These are phyloP conservation scores for Neoseiulus cucumeris DNA, from an alignment of 1,140 invertebrate species.

Conservation along the genomic window DNA sequence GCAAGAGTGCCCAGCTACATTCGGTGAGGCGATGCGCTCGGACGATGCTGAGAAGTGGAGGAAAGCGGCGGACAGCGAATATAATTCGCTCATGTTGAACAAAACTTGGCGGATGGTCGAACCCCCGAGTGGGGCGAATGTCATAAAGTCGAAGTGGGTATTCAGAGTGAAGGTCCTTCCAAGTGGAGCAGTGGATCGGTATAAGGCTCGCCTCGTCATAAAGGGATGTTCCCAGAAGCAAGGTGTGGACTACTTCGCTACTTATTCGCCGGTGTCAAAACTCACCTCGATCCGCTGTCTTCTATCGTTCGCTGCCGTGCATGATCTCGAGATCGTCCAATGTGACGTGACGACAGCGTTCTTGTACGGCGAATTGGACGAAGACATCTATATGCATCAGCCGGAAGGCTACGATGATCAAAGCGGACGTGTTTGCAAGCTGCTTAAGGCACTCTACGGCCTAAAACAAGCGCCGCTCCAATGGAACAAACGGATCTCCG, in stretches of 20 bases:
- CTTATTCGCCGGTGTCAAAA: constrained; percentile 13
- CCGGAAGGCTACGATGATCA: constrained; percentile 7
- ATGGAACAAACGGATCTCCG: constrained; percentile 19
- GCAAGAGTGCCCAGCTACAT: no score
- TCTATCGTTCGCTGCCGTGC: neutral
- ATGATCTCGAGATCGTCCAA: constrained; percentile 22
- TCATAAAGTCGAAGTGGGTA: no score
- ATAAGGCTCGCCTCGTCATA: constrained; percentile 25
- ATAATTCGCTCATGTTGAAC: constrained; percentile 21
- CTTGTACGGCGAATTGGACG: constrained; percentile 12
- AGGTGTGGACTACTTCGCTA: constrained; percentile 16
- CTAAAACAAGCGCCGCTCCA: constrained; percentile 21
- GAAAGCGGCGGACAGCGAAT: constrained; percentile 25
- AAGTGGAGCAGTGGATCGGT: constrained; percentile 23
- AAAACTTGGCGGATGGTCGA: no score
- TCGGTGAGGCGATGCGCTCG: constrained; percentile 23
- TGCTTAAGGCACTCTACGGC: constrained; percentile 22
- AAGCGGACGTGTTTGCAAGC: neutral
- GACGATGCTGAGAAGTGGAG: constrained; percentile 23
- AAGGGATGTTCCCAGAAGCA: constrained; percentile 24
- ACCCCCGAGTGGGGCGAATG: no score
- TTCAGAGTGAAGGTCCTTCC: no score
- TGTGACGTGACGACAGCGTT: constrained; percentile 23
- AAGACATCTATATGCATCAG: constrained; percentile 13
- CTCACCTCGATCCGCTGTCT: no score